Evolutionary conservation across 1,140 invertebrate species (phyloP), one percentile per base, ranked within the genome.

Genomic region (Yoshiicerus persimilis): DNA sequence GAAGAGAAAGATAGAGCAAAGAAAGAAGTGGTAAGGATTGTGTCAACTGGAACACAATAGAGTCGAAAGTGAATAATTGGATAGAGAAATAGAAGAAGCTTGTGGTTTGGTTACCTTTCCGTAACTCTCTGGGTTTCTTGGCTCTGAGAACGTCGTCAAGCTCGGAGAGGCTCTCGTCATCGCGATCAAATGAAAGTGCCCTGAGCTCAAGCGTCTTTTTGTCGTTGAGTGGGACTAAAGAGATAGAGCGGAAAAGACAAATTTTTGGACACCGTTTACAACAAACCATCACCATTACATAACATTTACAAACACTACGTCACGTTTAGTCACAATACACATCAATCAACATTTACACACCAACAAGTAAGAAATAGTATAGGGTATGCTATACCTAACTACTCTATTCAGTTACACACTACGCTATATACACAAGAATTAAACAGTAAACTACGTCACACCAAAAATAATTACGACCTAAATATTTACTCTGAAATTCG

Each of bases 181-280:
- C 94, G 89, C 94, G 93, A 91, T 95, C 95, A 91, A 94, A 94
- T 92, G 94, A 94, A 91, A 95, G 93, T 89, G 95, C 95, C 89
- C 94, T 93, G 92, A 95, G 94, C 92, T 94, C 93, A 92, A 95
- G 92, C 90, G 94, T 95, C 92, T 94, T 93, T 93, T 94, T 94
- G 93, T 95, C 94, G 93, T 95, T 95, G 92, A 95, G 94, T 91
- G 95, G 95, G 93, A 95, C 95, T 95, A 93, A 83, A 89, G 80
- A 87, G 87, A 90, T 30, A 89, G 66, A 90, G 86, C 41, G 56
- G 83, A 90, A 89, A 86, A 88, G 41, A 84, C 83, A 84, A 23
- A 30, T 80, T 36, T 36, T 80, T 80, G 75, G 75, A 80, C 75
- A 80, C 75, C 36, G 34, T 80, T 80, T 80, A 80, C 75, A 80